Evolutionary conservation across 2,888 invertebrate genomes (phyloP), one percentile per base, ranked within the genome.

Genomic region (Adineta ricciae): DNA sequence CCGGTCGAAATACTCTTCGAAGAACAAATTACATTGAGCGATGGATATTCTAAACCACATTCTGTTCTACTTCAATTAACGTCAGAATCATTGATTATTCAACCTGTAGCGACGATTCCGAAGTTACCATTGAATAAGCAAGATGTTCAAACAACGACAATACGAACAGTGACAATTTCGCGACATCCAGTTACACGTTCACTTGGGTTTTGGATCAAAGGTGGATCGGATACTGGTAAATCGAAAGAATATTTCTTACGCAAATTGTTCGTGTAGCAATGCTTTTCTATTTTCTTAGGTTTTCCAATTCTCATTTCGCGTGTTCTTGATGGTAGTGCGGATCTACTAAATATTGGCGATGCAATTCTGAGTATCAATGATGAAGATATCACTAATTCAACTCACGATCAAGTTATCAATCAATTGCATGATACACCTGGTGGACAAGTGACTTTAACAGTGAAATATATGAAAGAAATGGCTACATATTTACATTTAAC

Each of bases 291-390:
- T 21, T 38, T 73, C 19, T 24, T 41, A 78, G 78, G 78, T 41
- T 41, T 78, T 78, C 78, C 78, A n/a, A n/a, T 78, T 41, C 78
- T 78, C n/a, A 78, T 78, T 2, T 78, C 78, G 0, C 78, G 78
- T 78, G 64, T 64, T 36, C 16, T 36, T 32, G 32, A 64, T 27
- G 11, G 5, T 5, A 64, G 32, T 64, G 32, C 64, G 27, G 5
- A 36, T 36, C 27, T 64, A 32, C 32, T 78, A n/a, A 41, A 78
- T 24, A 41, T 78, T 38, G 78, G 78, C n/a, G 78, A 78, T 78
- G 78, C 78, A 38, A 78, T 78, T 41, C 41, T 78, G 14, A 78
- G 24, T 41, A 78, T 78, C 2, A 78, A 78, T 41, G n/a, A 41
- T 78, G 41, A 41, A 78, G 41, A 78, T 41, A 38, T 78, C 24